phyloP scores from a whole-genome alignment of 1,140 invertebrate species.

The Neoseiulus cucumeris region DNA sequence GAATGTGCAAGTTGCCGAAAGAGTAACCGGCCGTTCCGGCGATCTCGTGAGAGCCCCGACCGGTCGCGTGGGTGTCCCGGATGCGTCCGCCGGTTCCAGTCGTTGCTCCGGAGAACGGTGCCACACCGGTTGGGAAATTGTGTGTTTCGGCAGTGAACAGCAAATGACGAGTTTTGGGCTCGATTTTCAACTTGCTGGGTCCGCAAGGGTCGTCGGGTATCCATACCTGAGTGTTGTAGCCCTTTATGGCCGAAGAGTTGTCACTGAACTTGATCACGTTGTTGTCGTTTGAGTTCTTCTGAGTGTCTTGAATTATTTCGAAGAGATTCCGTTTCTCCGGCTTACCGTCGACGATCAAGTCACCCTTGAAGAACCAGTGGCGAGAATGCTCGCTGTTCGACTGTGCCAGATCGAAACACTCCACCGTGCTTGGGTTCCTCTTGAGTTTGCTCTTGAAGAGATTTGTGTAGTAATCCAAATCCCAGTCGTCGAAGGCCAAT shows the following conservation, averaged over 20 bases:
- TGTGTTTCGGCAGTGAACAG: conserved; percentile 97
- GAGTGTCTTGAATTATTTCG: conserved; percentile 77
- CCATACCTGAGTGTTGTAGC: conserved; percentile 46
- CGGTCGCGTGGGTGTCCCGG: conserved; percentile 80
- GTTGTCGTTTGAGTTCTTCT: conserved; percentile 53
- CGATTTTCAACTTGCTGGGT: conserved; percentile 41
- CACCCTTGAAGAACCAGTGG: conserved; percentile 82
- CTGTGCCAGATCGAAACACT: conserved; percentile 95
- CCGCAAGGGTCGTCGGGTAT: conserved; percentile 35
- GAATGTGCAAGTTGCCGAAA: conserved; percentile 74
- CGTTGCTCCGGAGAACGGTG: conserved; percentile 64
- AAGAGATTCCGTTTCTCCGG: conserved; percentile 60
- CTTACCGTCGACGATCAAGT: conserved; percentile 60
- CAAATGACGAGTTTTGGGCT: conserved; percentile 51
- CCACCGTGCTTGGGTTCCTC: conserved; percentile 87
- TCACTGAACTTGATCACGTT: conserved; percentile 95
- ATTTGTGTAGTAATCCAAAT: conserved; percentile 62
- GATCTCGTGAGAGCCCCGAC: conserved; percentile 70
- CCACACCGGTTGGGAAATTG: conserved; percentile 84
- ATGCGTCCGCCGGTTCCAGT: conserved; percentile 77
- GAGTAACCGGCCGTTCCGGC: conserved; percentile 90
- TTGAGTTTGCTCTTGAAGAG: conserved; percentile 57
- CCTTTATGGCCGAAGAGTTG: conserved; percentile 75
- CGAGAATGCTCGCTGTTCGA: conserved; percentile 85
- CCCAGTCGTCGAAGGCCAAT: conserved; percentile 67